Evolutionary conservation across 2,797 vertebrate genomes (phyloP).

Genomic region (Pantherophis alleghaniensis): DNA sequence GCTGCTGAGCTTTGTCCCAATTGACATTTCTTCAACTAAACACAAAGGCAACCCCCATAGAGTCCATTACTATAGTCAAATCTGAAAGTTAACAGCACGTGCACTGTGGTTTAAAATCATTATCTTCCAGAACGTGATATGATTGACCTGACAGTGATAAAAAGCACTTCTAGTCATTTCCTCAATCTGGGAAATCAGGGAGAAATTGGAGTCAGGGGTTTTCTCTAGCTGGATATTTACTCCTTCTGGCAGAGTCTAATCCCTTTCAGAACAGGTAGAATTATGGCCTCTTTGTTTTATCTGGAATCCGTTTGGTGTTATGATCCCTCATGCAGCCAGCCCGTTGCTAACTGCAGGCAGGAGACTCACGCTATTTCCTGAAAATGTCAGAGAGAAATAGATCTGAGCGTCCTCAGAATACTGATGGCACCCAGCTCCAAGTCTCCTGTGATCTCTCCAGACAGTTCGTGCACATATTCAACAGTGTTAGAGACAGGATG

Average conservation of each 20-base stretch:
- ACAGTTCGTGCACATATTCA: background rate
- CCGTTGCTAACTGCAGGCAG: background rate
- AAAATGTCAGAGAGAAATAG: background rate
- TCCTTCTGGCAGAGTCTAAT: background rate
- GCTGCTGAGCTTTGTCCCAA: background rate
- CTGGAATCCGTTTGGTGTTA: background rate
- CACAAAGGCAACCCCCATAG: background rate
- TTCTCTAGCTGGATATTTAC: background rate
- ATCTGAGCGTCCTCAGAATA: background rate
- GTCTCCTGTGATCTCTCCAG: background rate
- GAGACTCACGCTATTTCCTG: background rate
- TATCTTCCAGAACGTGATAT: background rate
- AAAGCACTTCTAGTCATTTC: background rate
- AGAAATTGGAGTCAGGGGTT: background rate
- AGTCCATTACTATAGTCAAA: background rate
- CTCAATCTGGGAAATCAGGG: background rate
- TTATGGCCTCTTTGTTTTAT: background rate
- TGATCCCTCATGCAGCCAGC: background rate
- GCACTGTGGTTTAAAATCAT: background rate
- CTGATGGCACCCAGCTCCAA: background rate
- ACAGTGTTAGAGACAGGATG: background rate
- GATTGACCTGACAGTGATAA: background rate
- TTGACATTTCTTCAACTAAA: background rate
- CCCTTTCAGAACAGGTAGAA: background rate
- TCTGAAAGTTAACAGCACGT: background rate